Percentiles rank a stretch among this genome's conserved stretches.
Evolutionary conservation across 1,140 invertebrate genomes (phyloP).

Genomic region (Trissolcus basalis): DNA sequence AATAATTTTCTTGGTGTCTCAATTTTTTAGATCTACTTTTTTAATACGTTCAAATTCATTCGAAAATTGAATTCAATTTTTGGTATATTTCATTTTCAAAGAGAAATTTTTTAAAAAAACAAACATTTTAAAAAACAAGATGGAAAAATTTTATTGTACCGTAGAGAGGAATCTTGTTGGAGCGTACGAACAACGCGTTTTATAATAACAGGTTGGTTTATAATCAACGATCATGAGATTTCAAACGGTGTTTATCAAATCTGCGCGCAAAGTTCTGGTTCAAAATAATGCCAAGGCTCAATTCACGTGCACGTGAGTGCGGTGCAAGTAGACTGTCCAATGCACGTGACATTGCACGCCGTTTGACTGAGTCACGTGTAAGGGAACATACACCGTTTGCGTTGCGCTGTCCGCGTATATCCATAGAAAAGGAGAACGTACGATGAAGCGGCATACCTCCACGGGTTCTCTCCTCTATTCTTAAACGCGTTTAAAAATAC

Average conservation of each 20-base stretch:
- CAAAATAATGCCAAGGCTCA: conserved; percentile 55
- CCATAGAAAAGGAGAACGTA: conserved; percentile 56
- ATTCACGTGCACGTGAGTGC: conserved; percentile 70
- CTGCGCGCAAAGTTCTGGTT: conserved; percentile 21
- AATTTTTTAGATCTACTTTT: too few species aligned
- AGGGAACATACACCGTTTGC: conserved; percentile 18
- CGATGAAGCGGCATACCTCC: conserved; percentile 46
- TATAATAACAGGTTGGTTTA: too few species aligned
- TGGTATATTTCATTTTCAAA: too few species aligned
- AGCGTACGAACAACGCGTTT: too few species aligned
- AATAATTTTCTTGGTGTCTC: too few species aligned
- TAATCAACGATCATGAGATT: neutral
- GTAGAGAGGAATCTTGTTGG: too few species aligned
- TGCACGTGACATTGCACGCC: conserved; percentile 69
- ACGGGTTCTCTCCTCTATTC: conserved; percentile 20
- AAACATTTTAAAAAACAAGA: too few species aligned
- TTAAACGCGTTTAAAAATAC: conserved; percentile 40
- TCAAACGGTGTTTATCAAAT: conserved; percentile 19
- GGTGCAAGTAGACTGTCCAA: conserved; percentile 62
- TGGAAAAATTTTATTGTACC: too few species aligned
- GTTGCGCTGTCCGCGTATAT: conserved; percentile 49
- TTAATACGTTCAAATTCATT: too few species aligned
- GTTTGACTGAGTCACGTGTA: conserved; percentile 58
- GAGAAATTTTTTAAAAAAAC: too few species aligned
- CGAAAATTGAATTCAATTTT: too few species aligned